phyloP scores from a whole-genome alignment of 2,113 vertebrate species.

The Mesembrinibis cayennensis region DNA sequence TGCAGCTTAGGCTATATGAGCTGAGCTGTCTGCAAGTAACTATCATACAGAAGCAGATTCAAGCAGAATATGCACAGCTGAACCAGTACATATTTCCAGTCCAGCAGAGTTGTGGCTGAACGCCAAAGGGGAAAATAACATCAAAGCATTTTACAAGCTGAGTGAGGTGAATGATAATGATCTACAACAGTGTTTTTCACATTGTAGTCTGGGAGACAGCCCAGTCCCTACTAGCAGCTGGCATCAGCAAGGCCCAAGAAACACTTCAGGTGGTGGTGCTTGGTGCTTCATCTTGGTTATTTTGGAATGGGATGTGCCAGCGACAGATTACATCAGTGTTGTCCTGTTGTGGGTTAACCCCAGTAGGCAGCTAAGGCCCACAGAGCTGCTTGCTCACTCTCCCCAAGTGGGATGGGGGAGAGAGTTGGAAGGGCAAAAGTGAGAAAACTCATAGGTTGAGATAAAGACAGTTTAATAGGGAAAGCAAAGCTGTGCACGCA shows the following conservation, averaged over 20 bases:
- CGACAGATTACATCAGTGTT: background rate
- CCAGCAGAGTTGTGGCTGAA: background rate
- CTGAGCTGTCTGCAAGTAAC: constrained; percentile 25
- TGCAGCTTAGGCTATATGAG: background rate
- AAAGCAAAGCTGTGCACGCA: background rate
- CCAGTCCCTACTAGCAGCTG: background rate
- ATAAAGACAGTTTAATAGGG: background rate
- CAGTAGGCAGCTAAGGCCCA: background rate
- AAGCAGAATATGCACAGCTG: background rate
- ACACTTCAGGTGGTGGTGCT: background rate
- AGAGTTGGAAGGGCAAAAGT: background rate
- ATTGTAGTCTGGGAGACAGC: background rate
- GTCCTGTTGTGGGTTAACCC: background rate
- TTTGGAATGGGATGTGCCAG: background rate
- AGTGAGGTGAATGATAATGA: background rate
- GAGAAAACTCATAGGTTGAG: background rate
- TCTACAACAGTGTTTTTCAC: background rate
- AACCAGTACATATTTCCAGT: background rate
- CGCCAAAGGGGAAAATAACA: background rate
- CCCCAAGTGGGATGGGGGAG: background rate
- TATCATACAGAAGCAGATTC: background rate
- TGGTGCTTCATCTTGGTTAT: background rate
- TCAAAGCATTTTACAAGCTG: background rate
- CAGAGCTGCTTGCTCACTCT: background rate
- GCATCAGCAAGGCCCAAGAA: background rate